Base-by-base conservation (phyloP, 2,113 vertebrate genomes). In the Lasiurus cinereus region DNA sequence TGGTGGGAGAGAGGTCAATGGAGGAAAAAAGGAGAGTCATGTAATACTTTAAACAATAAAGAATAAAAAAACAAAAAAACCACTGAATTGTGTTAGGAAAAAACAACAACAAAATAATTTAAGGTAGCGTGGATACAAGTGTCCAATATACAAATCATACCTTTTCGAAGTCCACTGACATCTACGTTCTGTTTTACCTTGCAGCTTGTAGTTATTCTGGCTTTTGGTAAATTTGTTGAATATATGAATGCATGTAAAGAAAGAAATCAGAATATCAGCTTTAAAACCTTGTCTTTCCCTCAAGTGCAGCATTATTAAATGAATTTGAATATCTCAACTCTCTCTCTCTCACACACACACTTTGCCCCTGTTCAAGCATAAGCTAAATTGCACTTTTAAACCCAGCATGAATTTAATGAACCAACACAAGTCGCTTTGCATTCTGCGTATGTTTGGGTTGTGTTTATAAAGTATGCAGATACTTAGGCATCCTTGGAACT, bases 261-360 rank as follows among this genome's bases (percentile, higher is more conserved):
- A 96, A 64, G 87, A 89, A 93, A 91, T 1, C 27, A 90, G 80
- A 72, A 93, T 91, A 86, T 93, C 43, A 89, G 78, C 90, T 94
- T 70, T 13, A 52, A 89, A 96, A 14, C 66, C 76, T 79, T 70
- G 52, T 50, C 29, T 59, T 94, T 93, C 86, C 70, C 79, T 93
- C 74, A 87, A 95, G 72, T 94, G 70, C 76, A 91, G 43, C 79
- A 84, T 87, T 94, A 84, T 96, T 95, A 93, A 96, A 97, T 95
- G 72, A 94, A 84, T 92, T 96, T 93, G 69, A 94, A 93, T 94
- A 94, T 95, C 59, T 86, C 19, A 62, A 43, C 73, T 66, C 24
- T 48, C 24, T 77, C 21, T 80, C 22, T 62, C 93, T 78, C 66
- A 46, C 11, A 39, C 39, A 39, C 39, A 39, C 39, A 39, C 39